Conservation (phyloP, 2,888 invertebrate genomes). For the Dysmachus trigonus region DNA sequence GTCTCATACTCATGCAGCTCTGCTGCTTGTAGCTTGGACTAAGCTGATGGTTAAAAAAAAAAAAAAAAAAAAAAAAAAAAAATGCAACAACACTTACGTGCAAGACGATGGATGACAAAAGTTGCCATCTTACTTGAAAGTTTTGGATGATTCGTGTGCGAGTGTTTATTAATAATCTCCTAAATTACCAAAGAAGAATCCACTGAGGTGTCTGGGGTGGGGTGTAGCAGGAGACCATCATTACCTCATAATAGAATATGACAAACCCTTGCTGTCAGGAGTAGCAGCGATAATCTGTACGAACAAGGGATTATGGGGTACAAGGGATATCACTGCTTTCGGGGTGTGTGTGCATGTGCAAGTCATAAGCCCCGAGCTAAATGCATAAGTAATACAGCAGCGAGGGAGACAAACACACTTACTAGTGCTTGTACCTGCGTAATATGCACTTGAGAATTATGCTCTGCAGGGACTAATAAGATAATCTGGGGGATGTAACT, state of each 20-base stretch:
- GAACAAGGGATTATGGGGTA: constrained; percentile 19
- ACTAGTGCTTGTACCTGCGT: constrained; percentile 26
- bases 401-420: constrained; percentile 29
- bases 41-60: no score
- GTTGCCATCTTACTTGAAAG: background rate
- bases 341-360: constrained; percentile 7
- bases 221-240: background rate
- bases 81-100: background rate
- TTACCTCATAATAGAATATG: constrained; percentile 7
- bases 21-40: no score
- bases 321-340: background rate
- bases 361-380: background rate
- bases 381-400: constrained; percentile 34
- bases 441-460: constrained; percentile 36
- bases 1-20: no score
- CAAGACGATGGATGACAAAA: background rate
- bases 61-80: no score
- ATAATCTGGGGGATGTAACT: constrained; percentile 60
- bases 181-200: background rate
- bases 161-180: background rate
- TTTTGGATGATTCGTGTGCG: background rate
- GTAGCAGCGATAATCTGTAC: background rate
- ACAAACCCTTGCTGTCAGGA: background rate
- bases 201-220: background rate
- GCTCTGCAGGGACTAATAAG: constrained; percentile 56